Base-by-base conservation (phyloP, 2,888 invertebrate genomes). In the Leptopilina myrica region DNA sequence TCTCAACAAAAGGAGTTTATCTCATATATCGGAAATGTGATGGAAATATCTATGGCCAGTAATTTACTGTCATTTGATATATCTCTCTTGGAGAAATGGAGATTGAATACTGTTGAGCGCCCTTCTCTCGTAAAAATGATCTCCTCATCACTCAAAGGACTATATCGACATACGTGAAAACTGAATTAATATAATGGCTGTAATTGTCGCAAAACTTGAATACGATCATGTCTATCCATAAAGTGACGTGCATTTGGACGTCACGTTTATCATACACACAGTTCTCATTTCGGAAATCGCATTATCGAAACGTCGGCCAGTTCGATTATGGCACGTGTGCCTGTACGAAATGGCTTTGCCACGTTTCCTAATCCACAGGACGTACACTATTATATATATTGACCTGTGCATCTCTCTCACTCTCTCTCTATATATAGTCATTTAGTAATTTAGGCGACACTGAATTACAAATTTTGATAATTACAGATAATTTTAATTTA, bases 261-360 rank as follows among this genome's bases (percentile, higher is more conserved):
- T 73, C 73, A 73, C 73, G 73, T 73, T 73, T 73, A 56, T 73
- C 73, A 73, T 73, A 59, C 56, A 59, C 56, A 7, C 56, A 73
- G 73, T 73, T 73, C 73, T 73, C 73, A 73, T 73, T 73, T 56
- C 73, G 73, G 56, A 73, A 73, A 73, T 73, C 73, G 40, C 73
- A 73, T 73, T 73, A 73, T 73, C 73, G 33, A 53, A 53, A 56
- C 73, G 56, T 33, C n/a, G 56, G 73, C 73, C 73, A 33, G 33
- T 73, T 73, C 73, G 73, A 73, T 73, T 73, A 73, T 56, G 73
- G 56, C 73, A 73, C 73, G 73, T 73, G 73, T 73, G 56, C n/a
- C 56, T 56, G 73, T 33, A 56, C 56, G 56, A 56, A 73, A 73
- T 73, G 56, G 40, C 73, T 73, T 56, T 73, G 73, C 73, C 73